These are phyloP conservation scores for Allophyes oxyacanthae DNA, from an alignment of 2,888 invertebrate genomes.

Conservation along the genomic window DNA sequence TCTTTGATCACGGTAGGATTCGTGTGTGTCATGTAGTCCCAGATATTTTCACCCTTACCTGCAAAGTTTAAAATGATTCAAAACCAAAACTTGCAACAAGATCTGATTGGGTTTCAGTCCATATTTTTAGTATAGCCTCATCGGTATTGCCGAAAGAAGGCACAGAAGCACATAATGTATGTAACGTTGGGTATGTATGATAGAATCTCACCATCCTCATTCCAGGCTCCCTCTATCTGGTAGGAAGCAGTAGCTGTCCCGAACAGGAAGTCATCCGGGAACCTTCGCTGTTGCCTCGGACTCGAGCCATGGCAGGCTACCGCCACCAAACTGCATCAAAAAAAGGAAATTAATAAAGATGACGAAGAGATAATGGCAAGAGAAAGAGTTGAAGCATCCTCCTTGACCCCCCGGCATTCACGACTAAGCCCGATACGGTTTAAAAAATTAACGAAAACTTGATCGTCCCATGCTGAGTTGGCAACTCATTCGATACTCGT, in stretches of 20 bases:
- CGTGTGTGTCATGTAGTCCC: conserved; percentile 68
- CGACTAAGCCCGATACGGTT: no score
- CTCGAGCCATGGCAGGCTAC: conserved; percentile 22
- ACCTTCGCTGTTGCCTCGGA: conserved; percentile 55
- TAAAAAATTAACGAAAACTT: no score
- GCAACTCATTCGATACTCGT: no score
- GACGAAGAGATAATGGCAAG: no score
- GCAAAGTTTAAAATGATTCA: background rate
- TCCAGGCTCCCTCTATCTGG: conserved; percentile 76
- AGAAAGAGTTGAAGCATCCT: no score
- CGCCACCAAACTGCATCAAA: conserved; percentile 28
- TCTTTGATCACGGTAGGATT: conserved; percentile 62
- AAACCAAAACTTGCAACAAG: no score
- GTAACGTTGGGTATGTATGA: background rate
- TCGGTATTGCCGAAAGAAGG: no score
- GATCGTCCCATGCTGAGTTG: no score
- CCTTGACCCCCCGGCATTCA: no score
- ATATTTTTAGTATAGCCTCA: no score
- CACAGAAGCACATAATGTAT: no score
- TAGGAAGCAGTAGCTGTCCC: conserved; percentile 75
- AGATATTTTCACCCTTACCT: conserved; percentile 58
- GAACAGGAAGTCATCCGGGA: conserved; percentile 74
- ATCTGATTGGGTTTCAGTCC: no score
- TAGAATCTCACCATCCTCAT: conserved; percentile 67
- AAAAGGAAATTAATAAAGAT: background rate